These are phyloP conservation scores for Himalopsyche tibetana DNA, from an alignment of 2,888 invertebrate genomes.

Conservation along the genomic window DNA sequence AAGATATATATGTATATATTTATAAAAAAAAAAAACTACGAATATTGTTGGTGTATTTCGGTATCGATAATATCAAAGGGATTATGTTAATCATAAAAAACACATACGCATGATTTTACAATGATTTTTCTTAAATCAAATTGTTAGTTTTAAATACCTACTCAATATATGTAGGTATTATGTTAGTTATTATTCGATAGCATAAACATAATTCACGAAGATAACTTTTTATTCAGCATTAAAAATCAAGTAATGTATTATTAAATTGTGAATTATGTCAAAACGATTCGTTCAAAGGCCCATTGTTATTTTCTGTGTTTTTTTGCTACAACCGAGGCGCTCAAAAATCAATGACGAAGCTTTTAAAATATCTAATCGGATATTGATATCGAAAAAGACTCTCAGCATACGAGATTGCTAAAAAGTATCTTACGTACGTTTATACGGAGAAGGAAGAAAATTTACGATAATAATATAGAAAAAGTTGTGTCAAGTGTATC, in stretches of 20 bases:
- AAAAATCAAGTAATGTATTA: neutral
- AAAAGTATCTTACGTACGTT: conserved; percentile 36
- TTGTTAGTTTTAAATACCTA: too few relatives aligned
- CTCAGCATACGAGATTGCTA: conserved; percentile 35
- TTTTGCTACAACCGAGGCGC: conserved; percentile 7
- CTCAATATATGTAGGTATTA: too few relatives aligned
- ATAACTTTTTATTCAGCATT: neutral
- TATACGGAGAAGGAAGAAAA: neutral
- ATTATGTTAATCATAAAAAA: too few relatives aligned
- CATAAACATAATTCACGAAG: too few relatives aligned
- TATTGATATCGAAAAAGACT: conserved; percentile 20
- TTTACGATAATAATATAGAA: conserved; percentile 32
- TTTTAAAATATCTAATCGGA: conserved; percentile 38
- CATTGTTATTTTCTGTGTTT: neutral
- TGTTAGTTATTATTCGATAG: too few relatives aligned
- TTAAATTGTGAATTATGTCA: neutral
- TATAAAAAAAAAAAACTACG: too few relatives aligned
- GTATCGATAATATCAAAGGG: too few relatives aligned
- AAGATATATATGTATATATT: too few relatives aligned
- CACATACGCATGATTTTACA: too few relatives aligned
- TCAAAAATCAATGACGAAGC: conserved; percentile 36
- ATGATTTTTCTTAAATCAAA: too few relatives aligned
- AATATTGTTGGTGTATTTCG: too few relatives aligned
- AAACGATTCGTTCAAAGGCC: neutral
- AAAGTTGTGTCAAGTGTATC: conserved; percentile 40